Evolutionary conservation across 2,888 invertebrate genomes (phyloP).

Genomic region (Sinelater perroti): DNA sequence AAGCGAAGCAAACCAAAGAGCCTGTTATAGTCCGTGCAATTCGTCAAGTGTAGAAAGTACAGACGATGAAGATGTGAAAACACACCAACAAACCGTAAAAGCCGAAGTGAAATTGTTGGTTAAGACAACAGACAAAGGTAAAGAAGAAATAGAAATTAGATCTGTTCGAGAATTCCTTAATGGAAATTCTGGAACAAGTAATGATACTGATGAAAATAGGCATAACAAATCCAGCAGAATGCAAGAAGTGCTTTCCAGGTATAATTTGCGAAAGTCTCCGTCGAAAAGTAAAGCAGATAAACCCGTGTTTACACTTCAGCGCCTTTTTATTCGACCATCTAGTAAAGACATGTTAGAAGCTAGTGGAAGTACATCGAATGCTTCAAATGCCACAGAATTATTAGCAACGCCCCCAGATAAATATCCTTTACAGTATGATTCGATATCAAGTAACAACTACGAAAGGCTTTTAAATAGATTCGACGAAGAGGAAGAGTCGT

Average conservation of each 20-base stretch:
- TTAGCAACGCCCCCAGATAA: conserved; percentile 50
- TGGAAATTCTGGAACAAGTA: background rate
- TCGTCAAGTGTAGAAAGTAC: conserved; percentile 17
- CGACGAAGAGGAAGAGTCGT: background rate
- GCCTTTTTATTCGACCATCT: conserved; percentile 53
- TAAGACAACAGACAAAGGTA: conserved; percentile 61
- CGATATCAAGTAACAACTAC: conserved; percentile 29
- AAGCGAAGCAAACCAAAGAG: background rate
- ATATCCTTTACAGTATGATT: conserved; percentile 55
- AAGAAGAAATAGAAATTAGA: conserved; percentile 63
- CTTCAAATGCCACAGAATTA: conserved; percentile 47
- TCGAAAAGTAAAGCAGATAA: conserved; percentile 11
- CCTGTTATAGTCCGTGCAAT: conserved; percentile 3
- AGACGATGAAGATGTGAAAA: conserved; percentile 19
- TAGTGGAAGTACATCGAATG: conserved; percentile 9
- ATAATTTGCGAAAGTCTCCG: too few relatives aligned
- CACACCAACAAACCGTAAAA: conserved; percentile 52
- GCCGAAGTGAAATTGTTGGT: conserved; percentile 65
- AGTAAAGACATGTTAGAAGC: conserved; percentile 40
- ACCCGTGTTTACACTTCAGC: conserved; percentile 55
- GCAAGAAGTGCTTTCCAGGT: too few relatives aligned
- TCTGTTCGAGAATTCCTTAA: conserved; percentile 58
- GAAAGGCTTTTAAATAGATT: conserved; percentile 24
- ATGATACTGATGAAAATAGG: background rate
- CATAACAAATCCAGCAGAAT: background rate